Percentiles rank a stretch among this genome's conserved stretches.
Conservation (phyloP, 2,888 invertebrate genomes). For the Acanthosepion lycidas region DNA sequence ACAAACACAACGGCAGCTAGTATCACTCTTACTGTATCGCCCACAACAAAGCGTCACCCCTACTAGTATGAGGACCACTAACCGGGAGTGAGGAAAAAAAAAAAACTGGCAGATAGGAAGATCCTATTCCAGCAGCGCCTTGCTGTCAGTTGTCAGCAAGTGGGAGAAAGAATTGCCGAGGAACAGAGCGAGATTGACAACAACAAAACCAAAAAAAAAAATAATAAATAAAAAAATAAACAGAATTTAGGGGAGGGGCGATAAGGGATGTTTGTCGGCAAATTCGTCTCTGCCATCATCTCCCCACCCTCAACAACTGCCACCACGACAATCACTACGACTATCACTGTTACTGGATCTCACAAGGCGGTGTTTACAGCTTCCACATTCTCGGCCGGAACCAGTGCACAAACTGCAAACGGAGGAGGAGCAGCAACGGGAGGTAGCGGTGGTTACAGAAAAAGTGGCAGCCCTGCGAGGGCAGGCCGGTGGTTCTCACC, state of each 20-base stretch:
- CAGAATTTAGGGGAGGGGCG: background rate
- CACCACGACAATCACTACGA: background rate
- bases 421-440: background rate
- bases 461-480: background rate
- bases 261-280: background rate
- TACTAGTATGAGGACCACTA: too few relatives aligned
- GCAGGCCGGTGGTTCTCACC: background rate
- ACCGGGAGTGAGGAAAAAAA: too few relatives aligned
- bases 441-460: background rate
- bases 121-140: too few relatives aligned
- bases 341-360: background rate
- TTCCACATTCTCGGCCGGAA: background rate
- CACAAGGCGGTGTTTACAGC: background rate
- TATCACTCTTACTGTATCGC: too few relatives aligned
- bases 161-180: too few relatives aligned
- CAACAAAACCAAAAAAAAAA: background rate
- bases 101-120: too few relatives aligned
- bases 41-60: too few relatives aligned
- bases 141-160: too few relatives aligned
- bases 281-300: background rate
- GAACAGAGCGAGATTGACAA: background rate
- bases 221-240: background rate
- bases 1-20: too few relatives aligned
- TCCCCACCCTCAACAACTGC: slow-evolving; percentile 8
- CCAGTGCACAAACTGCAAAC: background rate